Evolutionary conservation across 2,113 vertebrate genomes (phyloP).

Genomic region (Conger conger): DNA sequence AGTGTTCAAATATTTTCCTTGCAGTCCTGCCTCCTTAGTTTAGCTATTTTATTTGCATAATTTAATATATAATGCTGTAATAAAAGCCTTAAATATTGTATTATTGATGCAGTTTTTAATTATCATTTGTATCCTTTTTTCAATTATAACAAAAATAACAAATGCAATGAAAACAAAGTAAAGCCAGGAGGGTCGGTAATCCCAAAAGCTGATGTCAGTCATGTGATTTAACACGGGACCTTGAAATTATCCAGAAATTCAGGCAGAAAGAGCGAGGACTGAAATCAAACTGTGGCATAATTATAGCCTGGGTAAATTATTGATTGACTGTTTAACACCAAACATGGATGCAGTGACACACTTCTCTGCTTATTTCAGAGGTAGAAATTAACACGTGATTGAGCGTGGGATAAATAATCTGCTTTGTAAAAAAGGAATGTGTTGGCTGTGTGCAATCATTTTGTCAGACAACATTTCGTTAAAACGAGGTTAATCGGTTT

Average conservation of each 20-base stretch:
- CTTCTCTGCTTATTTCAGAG: constrained; percentile 7
- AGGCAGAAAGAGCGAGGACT: not conserved
- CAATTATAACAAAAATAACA: too few species aligned
- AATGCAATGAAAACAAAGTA: not conserved
- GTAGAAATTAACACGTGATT: not conserved
- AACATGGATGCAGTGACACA: constrained; percentile 13
- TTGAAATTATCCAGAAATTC: constrained; percentile 20
- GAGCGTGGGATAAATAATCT: not conserved
- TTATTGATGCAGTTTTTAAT: not conserved
- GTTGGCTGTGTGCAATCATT: not conserved
- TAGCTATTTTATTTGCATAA: not conserved
- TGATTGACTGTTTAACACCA: constrained; percentile 26
- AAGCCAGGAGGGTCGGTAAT: constrained; percentile 1
- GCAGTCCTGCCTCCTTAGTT: not conserved
- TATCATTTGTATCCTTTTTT: not conserved
- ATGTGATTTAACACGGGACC: constrained; percentile 4
- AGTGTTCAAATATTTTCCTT: not conserved
- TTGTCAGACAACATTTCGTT: not conserved
- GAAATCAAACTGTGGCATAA: constrained; percentile 16
- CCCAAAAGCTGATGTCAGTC: constrained; percentile 12
- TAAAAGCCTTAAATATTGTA: not conserved
- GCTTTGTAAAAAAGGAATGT: not conserved
- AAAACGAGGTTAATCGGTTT: not conserved
- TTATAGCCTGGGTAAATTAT: constrained; percentile 30
- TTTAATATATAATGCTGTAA: not conserved